A percentile compares a stretch with the other conserved stretches of the same genome.
Evolutionary conservation across 2,888 invertebrate genomes (phyloP).

Genomic region (Cantharis rustica): DNA sequence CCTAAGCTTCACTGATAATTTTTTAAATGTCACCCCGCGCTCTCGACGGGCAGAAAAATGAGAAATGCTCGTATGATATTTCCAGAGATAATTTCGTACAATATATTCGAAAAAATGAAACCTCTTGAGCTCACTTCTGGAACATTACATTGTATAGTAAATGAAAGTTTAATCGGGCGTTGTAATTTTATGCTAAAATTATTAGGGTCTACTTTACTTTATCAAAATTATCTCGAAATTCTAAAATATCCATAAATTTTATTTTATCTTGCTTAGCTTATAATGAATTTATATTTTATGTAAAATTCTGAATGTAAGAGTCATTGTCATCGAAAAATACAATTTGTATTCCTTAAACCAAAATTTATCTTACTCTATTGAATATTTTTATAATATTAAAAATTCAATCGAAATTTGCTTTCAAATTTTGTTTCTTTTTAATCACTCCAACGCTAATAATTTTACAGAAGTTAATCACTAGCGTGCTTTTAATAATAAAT

Average conservation of each 20-base stretch:
- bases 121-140: background rate
- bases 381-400: background rate
- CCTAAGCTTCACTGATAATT: background rate
- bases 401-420: background rate
- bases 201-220: background rate
- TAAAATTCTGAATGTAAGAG: background rate
- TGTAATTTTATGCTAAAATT: constrained; percentile 4
- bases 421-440: background rate
- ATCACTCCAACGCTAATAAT: background rate
- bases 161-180: background rate
- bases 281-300: background rate
- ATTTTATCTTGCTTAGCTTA: background rate
- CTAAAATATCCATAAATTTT: background rate
- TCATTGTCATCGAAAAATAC: background rate
- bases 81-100: background rate
- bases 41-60: background rate
- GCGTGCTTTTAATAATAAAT: no score
- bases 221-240: background rate
- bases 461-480: background rate
- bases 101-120: background rate
- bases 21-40: background rate
- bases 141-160: background rate
- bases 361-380: background rate
- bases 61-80: background rate
- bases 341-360: background rate